Evolutionary conservation across 2,888 invertebrate genomes (phyloP).

Genomic region (Scaptomyza cyrtandrae): DNA sequence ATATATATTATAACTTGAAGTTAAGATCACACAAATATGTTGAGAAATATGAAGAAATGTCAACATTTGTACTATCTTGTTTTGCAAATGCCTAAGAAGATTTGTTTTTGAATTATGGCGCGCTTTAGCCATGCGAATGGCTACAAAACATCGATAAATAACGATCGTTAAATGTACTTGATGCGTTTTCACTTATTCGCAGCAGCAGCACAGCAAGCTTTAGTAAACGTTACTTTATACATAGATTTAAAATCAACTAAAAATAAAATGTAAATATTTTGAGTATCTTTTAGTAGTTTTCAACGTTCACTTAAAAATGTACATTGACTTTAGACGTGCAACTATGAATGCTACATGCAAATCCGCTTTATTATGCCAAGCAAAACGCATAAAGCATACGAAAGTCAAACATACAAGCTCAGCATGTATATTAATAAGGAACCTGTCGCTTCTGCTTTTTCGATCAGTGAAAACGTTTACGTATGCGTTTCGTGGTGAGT

Average conservation of each 20-base stretch:
- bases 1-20: background rate
- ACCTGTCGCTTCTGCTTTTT: background rate
- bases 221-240: background rate
- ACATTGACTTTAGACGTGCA: too few species aligned
- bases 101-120: constrained; percentile 27
- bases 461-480: constrained; percentile 1
- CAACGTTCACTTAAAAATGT: too few species aligned
- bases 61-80: background rate
- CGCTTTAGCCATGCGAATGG: constrained; percentile 10
- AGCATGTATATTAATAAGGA: too few species aligned
- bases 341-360: too few species aligned
- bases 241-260: too few species aligned
- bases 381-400: too few species aligned
- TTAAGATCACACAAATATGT: background rate
- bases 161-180: constrained; percentile 23
- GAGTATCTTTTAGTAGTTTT: too few species aligned
- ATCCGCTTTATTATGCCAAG: too few species aligned
- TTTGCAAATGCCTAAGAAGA: background rate
- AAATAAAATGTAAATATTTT: too few species aligned
- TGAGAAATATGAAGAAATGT: background rate
- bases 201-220: background rate
- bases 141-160: constrained; percentile 40
- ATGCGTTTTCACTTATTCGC: background rate
- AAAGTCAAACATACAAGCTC: too few species aligned
- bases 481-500: constrained; percentile 27